Evolutionary conservation across 2,888 invertebrate genomes (phyloP), one percentile per base, ranked within the genome.

Genomic region (Yponomeuta malinellus): DNA sequence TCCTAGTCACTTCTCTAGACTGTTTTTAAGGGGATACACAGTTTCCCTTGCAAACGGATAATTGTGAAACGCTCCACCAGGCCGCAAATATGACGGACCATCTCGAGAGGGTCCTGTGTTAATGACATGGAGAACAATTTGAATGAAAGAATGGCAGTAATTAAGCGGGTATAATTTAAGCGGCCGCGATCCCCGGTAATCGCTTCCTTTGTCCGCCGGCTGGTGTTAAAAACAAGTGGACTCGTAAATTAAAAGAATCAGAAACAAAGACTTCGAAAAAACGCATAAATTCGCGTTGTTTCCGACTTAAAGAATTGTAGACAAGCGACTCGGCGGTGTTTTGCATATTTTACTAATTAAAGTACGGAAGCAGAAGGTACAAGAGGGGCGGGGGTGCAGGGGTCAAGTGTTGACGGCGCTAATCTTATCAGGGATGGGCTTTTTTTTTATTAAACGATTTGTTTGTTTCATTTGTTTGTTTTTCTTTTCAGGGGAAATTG

Each of bases 341-440:
- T 85, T 86, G 78, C 86, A 85, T 85, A 84, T 82, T 86, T 79
- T 77, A 81, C 83, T 85, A 88, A 88, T 88, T 88, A 87, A 86
- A 86, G 82, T 78, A 77, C 78, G 77, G 73, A 73, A 73, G n/a
- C n/a, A 33, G 5, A 29, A 12, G 67, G 12, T 67, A 43, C 43
- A 67, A 15, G 37, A 37, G 23, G 43, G 37, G 67, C 15, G 67
- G 15, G 67, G 10, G 66, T 12, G 2, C 29, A 10, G 67, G 67
- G 67, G 37, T 33, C 1, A 10, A 33, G 65, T 65, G 65, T 29
- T 65, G 65, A 65, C 65, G 65, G 29, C 65, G 15, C n/a, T 67
- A 67, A 67, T 67, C 67, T 67, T 67, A 67, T 67, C 43, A 67
- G 43, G 67, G 67, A 23, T 12, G 52, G 23, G 23, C 31, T 31